Evolutionary conservation across 2,797 vertebrate species (phyloP).

Genomic region (Anolis apletophallus): DNA sequence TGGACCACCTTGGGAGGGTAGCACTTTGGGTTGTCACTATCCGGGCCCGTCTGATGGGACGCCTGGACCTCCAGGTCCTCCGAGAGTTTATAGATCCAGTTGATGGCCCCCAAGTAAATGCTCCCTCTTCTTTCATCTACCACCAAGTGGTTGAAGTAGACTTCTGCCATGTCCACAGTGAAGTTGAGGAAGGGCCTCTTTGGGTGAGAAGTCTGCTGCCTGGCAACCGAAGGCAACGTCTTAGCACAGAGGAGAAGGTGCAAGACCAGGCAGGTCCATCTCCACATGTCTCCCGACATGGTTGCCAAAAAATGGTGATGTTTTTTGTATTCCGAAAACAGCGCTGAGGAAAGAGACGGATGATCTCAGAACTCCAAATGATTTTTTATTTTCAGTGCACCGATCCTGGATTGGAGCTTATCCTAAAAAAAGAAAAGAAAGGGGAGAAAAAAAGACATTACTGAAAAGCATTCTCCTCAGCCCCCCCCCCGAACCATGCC

Average conservation of each 20-base stretch:
- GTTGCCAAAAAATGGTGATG: slow-evolving; percentile 36
- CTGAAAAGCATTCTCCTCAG: slow-evolving; percentile 53
- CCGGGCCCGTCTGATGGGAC: slow-evolving; percentile 94
- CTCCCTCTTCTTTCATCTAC: slow-evolving; percentile 95
- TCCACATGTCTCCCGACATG: slow-evolving; percentile 81
- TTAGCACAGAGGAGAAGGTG: slow-evolving; percentile 84
- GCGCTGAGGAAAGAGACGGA: slow-evolving; percentile 45
- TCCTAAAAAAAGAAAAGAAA: slow-evolving; percentile 75
- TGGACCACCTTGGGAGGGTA: slow-evolving; percentile 97
- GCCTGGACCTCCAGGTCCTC: slow-evolving; percentile 88
- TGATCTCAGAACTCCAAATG: slow-evolving; percentile 67
- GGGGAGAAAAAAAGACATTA: slow-evolving; percentile 64
- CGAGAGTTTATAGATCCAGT: slow-evolving; percentile 98
- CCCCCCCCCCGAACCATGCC: slow-evolving; percentile 60
- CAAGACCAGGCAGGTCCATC: slow-evolving; percentile 86
- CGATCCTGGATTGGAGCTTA: slow-evolving; percentile 78
- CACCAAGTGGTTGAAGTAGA: slow-evolving; percentile 95
- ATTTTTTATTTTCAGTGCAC: slow-evolving; percentile 70
- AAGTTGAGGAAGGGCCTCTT: slow-evolving; percentile 89
- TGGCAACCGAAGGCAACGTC: slow-evolving; percentile 75
- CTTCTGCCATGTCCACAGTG: slow-evolving; percentile 84
- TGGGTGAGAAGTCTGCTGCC: slow-evolving; percentile 74
- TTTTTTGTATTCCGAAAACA: slow-evolving; percentile 66
- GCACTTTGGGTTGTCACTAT: slow-evolving; percentile 97
- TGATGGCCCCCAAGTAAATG: slow-evolving; percentile 95